Conservation (phyloP, 1,140 invertebrate genomes). For the Parasteatoda tepidariorum region DNA sequence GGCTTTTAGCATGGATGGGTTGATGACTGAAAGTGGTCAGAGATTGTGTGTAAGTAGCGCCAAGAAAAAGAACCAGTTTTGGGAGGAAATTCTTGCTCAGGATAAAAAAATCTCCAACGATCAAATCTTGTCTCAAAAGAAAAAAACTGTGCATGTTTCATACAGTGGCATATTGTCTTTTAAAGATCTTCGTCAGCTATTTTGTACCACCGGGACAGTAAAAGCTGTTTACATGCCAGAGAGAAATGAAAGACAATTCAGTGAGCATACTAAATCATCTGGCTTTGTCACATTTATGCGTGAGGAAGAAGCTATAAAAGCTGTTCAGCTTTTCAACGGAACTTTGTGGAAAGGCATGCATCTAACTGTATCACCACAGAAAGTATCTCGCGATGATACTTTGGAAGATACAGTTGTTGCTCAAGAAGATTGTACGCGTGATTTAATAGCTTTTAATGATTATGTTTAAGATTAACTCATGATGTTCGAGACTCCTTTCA, state of each 20-base stretch:
- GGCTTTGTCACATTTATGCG: neutral
- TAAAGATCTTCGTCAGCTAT: neutral
- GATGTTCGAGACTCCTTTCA: too few relatives aligned
- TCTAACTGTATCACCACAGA: neutral
- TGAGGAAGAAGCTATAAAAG: neutral
- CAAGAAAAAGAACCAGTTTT: neutral
- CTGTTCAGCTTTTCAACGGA: neutral
- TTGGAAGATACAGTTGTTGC: neutral
- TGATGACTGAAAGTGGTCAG: neutral
- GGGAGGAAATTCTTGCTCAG: neutral
- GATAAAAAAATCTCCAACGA: neutral
- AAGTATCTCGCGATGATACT: neutral
- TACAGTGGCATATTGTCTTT: neutral
- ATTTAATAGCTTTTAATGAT: neutral
- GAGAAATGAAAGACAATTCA: neutral
- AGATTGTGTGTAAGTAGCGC: neutral
- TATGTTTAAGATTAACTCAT: too few relatives aligned
- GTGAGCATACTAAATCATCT: neutral
- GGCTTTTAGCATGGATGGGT: neutral
- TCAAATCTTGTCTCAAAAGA: neutral
- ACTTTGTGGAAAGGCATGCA: neutral
- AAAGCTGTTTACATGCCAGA: neutral
- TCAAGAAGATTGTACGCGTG: neutral
- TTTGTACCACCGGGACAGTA: neutral
- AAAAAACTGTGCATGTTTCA: neutral